Conservation (phyloP, 1,140 invertebrate genomes). For the Ylistrum balloti region DNA sequence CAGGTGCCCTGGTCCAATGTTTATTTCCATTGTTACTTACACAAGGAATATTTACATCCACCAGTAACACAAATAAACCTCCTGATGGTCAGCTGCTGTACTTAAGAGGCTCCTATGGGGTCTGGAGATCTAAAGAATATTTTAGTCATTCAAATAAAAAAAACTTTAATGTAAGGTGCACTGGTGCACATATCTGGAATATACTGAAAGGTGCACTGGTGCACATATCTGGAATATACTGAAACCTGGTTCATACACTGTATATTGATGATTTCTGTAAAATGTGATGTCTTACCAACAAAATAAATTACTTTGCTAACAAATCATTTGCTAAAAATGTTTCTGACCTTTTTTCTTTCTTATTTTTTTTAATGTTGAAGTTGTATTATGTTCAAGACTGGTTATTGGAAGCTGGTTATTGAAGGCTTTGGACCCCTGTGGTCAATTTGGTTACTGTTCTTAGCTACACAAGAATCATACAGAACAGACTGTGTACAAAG, state of each 20-base stretch:
- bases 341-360: background rate
- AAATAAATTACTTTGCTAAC: no score
- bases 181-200: no score
- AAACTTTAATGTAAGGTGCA: no score
- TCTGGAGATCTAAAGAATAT: background rate
- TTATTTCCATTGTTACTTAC: slow-evolving; percentile 7
- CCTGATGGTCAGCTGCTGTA: background rate
- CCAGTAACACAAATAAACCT: background rate
- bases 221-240: no score
- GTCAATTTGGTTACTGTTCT: no score
- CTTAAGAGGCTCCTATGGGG: background rate
- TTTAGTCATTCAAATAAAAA: no score
- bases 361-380: background rate
- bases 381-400: background rate
- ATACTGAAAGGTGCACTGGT: no score
- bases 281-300: no score
- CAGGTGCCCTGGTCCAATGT: background rate
- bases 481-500: no score
- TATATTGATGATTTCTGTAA: background rate
- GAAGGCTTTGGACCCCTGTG: background rate
- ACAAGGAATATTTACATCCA: background rate
- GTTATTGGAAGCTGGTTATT: background rate
- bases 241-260: no score
- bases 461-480: no score
- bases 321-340: no score